Conservation (phyloP, 2,113 vertebrate genomes). For the Semicossyphus pulcher region DNA sequence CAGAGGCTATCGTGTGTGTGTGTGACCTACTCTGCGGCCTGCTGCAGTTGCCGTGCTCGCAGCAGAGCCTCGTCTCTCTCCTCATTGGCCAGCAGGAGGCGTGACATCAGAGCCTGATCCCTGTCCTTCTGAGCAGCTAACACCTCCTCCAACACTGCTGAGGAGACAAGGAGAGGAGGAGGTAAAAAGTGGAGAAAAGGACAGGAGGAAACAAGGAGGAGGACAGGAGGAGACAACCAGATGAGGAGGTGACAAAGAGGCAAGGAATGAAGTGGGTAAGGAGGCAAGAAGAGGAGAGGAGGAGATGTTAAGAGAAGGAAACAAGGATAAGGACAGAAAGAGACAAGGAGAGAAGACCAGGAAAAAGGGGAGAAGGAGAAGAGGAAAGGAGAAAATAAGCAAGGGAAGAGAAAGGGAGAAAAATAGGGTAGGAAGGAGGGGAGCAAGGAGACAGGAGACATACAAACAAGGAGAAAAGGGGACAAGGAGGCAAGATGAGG, state of each 20-base stretch:
- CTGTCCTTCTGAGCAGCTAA: constrained; percentile 62
- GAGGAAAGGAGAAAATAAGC: background rate
- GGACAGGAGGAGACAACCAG: background rate
- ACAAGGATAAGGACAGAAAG: background rate
- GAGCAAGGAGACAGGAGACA: too few species aligned
- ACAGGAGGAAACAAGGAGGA: background rate
- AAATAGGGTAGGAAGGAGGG: background rate
- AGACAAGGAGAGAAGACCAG: too few species aligned
- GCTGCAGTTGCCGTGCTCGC: constrained; percentile 38
- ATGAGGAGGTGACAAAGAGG: background rate
- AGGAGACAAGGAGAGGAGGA: background rate
- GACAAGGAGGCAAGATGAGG: background rate
- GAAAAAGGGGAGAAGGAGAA: background rate
- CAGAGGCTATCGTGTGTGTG: background rate
- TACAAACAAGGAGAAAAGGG: background rate
- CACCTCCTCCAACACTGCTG: constrained; percentile 64
- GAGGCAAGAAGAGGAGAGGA: background rate
- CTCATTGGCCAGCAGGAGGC: constrained; percentile 74
- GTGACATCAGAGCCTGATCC: constrained; percentile 76
- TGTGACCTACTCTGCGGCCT: constrained; percentile 43
- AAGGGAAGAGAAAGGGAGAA: background rate
- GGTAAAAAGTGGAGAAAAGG: too few species aligned
- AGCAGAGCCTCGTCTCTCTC: constrained; percentile 72
- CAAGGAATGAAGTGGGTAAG: too few species aligned
- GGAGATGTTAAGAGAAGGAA: background rate